Conservation (phyloP, 1,140 invertebrate species). For the Acyrthosiphon pisum region DNA sequence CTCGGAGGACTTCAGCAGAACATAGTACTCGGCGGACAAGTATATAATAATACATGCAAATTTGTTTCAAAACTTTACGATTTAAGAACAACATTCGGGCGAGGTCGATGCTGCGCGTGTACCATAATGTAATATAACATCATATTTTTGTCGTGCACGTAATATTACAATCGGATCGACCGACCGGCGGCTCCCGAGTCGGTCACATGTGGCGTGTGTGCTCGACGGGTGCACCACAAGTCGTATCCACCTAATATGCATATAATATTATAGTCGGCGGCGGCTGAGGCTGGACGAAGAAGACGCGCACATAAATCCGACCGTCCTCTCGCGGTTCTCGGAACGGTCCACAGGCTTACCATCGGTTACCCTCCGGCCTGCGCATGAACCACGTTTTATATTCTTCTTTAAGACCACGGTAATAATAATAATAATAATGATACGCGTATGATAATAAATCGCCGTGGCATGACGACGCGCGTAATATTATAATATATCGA, state of each 20-base stretch:
- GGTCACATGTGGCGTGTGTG: not conserved
- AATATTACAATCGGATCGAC: not conserved
- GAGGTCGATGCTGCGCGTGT: not conserved
- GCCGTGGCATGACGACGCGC: no score
- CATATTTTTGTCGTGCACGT: not conserved
- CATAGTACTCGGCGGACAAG: not conserved
- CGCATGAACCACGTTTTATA: not conserved
- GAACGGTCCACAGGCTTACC: no score
- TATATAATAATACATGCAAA: not conserved
- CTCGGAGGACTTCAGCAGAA: not conserved
- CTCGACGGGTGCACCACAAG: not conserved
- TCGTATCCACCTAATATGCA: not conserved
- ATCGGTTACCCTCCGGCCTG: no score
- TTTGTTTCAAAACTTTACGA: not conserved
- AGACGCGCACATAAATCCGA: not conserved
- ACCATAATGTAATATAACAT: not conserved
- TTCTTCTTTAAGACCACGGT: not conserved
- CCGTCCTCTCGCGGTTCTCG: not conserved
- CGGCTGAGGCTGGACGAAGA: not conserved
- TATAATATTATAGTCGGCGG: no score
- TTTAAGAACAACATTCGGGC: no score
- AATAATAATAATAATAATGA: not conserved
- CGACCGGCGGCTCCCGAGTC: not conserved
- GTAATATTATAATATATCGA: conserved; percentile 11
- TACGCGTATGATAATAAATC: not conserved